Evolutionary conservation across 2,113 vertebrate genomes (phyloP), one percentile per base, ranked within the genome.

Genomic region (Chitala chitala): DNA sequence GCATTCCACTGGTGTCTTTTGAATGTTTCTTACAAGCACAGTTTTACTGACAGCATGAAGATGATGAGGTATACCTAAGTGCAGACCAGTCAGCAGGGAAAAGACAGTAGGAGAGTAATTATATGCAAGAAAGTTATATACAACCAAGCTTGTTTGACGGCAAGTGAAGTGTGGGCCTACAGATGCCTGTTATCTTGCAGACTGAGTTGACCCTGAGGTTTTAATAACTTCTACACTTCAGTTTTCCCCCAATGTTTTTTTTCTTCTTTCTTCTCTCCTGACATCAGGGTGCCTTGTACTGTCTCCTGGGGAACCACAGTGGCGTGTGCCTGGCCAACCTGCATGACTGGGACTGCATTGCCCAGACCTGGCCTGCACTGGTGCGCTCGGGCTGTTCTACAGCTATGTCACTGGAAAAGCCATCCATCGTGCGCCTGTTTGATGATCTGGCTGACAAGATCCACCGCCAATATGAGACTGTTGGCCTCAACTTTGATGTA

Each of bases 361-460:
- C 92, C 40, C 91, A 94, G 82, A 96, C 95, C 0, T 99, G 96
- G 96, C 96, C 96, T 2, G 94, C 94, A 40, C 86, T 99, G 44
- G 92, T 98, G 20, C 94, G 90, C 73, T 98, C 94, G 48, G 95
- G 96, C 36, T 93, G 98, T 76, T 98, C 94, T 87, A 91, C 94
- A 82, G 94, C 93, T 40, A 96, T 99, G 95, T 99, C 94, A 74
- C 84, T 99, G 59, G 96, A 99, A 86, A 98, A 98, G 71, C 95
- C 96, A 15, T 99, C 96, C 75, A 95, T 98, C 51, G 95, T 96
- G 65, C 92, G 96, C 20, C 91, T 98, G 4, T 98, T 99, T 13
- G 96, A 98, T 81, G 96, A 99, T 80, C 91, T 99, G 2, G 95
- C 95, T 51, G 96, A 98, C 86, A 98, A 96, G 87, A 93, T 99